Evolutionary conservation across 2,888 invertebrate species (phyloP), one percentile per base, ranked within the genome.

Genomic region (Scelioninae gen. 2): DNA sequence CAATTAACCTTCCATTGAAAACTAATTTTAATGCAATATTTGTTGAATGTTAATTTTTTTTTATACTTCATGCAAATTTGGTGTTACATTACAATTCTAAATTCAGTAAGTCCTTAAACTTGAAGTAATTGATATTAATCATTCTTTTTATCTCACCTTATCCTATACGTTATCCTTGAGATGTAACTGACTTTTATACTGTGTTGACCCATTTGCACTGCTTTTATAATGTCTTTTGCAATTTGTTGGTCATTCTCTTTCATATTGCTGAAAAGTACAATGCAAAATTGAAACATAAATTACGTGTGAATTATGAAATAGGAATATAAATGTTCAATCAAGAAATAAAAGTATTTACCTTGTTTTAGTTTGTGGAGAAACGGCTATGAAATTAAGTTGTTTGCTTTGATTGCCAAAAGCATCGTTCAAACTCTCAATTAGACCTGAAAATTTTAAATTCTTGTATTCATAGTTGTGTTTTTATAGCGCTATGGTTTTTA

Each of bases 371-470:
- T 79, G 80, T 0, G 84, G 84, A 7, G 85, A 79, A 11, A 85
- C 79, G 0, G 83, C 78, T 35, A 85, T 78, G 41, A 85, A 85
- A 37, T 80, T 82, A 1, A 85, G 77, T 11, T 78, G 79, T 48
- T 77, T 78, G 11, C 72, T 79, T 10, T 75, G 68, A 19, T 77
- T 75, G 53, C 77, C 77, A 48, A 85, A 81, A 28, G 81, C 78
- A 2, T 82, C 76, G 28, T 81, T 78, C 52, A 86, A 73, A 55
- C 80, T 81, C 37, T 82, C 84, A 79, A 85, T 84, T 0, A 85
- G 73, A 52, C 84, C 86, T 86, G 52, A n/a, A 60, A 69, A 18
- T 25, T 35, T 10, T 28, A 43, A 39, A 35, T 28, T 35, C 1
- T n/a, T 22, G 39, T 13, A 22, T 25, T 11, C 2, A 41, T 18